A percentile compares a stretch with the other conserved stretches of the same genome.
phyloP scores from a whole-genome alignment of 2,797 vertebrate species.

The Sebastes nivosus region DNA sequence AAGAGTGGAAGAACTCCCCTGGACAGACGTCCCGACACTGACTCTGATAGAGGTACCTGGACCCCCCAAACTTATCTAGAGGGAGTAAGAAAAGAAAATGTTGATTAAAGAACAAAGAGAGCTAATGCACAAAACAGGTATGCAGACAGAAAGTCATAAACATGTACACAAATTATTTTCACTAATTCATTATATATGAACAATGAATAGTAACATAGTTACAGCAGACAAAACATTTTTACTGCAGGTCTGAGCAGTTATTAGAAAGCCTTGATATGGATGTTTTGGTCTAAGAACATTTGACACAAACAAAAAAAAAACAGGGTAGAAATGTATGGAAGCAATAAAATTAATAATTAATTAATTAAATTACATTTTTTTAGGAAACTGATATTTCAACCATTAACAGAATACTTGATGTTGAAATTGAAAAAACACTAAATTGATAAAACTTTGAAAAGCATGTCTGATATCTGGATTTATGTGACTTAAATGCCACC shows the following conservation, averaged over 20 bases:
- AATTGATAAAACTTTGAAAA: background rate
- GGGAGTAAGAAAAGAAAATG: background rate
- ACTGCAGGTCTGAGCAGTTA: background rate
- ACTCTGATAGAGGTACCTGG: slow-evolving; percentile 81
- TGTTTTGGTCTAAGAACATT: background rate
- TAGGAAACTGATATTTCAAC: no score
- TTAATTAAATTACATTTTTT: no score
- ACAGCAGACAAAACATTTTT: background rate
- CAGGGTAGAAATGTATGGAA: background rate
- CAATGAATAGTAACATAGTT: background rate
- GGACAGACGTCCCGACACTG: slow-evolving; percentile 88
- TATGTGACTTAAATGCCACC: background rate
- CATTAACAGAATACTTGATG: no score
- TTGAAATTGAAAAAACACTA: no score
- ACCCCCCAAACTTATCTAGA: slow-evolving; percentile 82
- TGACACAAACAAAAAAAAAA: background rate
- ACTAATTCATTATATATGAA: background rate
- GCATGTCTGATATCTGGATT: background rate
- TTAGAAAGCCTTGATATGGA: background rate
- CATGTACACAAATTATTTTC: background rate
- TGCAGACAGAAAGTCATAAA: slow-evolving; percentile 8
- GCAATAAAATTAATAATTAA: background rate
- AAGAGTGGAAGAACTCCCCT: slow-evolving; percentile 78
- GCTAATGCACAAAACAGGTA: slow-evolving; percentile 8
- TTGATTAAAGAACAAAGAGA: background rate